Base-by-base conservation (phyloP, 2,888 invertebrate genomes). In the Troglohyphantes excavatus region DNA sequence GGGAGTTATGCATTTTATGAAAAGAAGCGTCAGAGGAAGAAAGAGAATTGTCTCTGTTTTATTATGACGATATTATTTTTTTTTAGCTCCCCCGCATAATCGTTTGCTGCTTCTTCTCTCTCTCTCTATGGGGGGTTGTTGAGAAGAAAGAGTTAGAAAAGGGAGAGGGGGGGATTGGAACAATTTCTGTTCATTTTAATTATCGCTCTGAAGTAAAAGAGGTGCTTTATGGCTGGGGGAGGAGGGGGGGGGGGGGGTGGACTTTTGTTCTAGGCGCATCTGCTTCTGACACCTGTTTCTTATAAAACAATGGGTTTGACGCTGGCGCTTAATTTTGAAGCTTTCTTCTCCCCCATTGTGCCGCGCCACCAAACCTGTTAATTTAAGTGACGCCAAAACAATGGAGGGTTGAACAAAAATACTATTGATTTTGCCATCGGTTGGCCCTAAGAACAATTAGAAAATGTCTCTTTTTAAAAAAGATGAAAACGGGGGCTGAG, bases 241-340 rank as follows among this genome's bases (percentile, higher is more conserved):
- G 67, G n/a, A n/a, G 70, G 86, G 33, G 67, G 46, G 75, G 61
- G 70, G 61, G 83, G 76, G 70, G 19, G 59, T 39, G 43, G 78
- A 84, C 90, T 85, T 84, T 90, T 90, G 90, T 90, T 90, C 90
- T 90, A 85, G 85, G 73, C 85, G 90, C 90, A 90, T 90, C 90
- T 90, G 90, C 90, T 84, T 81, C 76, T 90, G 90, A 90, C 90
- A 90, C 90, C 90, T 90, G 90, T 90, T 90, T 90, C 90, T 90
- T 90, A 90, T 90, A 90, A 85, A 85, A 90, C 90, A 90, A 90
- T 85, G 33, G 89, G 78, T 59, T 39, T 89, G 90, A 90, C 90
- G 85, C 67, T 59, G 70, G 76, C 82, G 90, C 87, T 90, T 90
- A 86, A 90, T 90, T 90, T 90, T 72, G 87, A 70, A 70, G 75